Percentiles rank a stretch among this genome's conserved stretches.
These are phyloP conservation scores for Osmerus eperlanus DNA, from an alignment of 2,113 vertebrate genomes.

Conservation along the genomic window DNA sequence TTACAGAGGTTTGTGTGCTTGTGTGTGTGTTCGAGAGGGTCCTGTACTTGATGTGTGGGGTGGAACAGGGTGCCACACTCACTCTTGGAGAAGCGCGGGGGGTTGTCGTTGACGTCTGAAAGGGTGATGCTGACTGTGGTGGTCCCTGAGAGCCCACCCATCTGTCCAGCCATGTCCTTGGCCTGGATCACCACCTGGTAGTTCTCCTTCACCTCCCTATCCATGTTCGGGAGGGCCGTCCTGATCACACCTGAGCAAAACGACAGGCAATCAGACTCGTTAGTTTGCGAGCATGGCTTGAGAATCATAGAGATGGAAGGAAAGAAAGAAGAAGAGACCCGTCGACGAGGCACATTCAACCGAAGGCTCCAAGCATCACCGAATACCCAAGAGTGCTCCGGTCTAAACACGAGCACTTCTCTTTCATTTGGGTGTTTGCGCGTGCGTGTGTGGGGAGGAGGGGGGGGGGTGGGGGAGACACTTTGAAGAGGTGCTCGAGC, in stretches of 20 bases:
- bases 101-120: slow-evolving; percentile 91
- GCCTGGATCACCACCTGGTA: slow-evolving; percentile 97
- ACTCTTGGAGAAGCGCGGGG: slow-evolving; percentile 91
- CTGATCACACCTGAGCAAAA: slow-evolving; percentile 82
- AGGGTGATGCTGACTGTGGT: slow-evolving; percentile 91
- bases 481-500: background rate
- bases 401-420: too few species aligned
- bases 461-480: background rate
- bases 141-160: slow-evolving; percentile 92
- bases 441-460: background rate
- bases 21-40: background rate
- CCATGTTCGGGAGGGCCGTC: slow-evolving; percentile 93
- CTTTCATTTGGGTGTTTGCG: too few species aligned
- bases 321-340: too few species aligned
- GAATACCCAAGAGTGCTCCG: too few species aligned
- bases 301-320: too few species aligned
- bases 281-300: background rate
- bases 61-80: slow-evolving; percentile 51
- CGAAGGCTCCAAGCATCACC: too few species aligned
- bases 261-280: background rate
- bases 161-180: slow-evolving; percentile 97
- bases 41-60: background rate
- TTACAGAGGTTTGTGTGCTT: background rate
- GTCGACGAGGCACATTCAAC: too few species aligned
- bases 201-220: slow-evolving; percentile 87